A percentile compares a stretch with the other conserved stretches of the same genome.
Conservation (phyloP, 2,888 invertebrate genomes). For the Xestia rhomboidea region DNA sequence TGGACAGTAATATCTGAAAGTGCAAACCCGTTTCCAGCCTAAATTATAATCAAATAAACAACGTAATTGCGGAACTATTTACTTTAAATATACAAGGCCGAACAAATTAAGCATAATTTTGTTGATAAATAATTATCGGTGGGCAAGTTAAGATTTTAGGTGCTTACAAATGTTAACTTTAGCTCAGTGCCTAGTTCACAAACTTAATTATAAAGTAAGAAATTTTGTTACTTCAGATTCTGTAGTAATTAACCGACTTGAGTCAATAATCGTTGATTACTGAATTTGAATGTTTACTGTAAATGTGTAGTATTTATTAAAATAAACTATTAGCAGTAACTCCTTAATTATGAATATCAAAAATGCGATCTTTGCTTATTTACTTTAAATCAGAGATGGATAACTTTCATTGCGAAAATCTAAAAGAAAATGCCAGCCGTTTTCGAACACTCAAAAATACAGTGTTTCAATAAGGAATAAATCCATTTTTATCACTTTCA, state of each 20-base stretch:
- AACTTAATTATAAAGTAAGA: constrained; percentile 32
- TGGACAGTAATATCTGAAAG: not conserved
- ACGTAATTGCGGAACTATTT: not conserved
- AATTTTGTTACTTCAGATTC: constrained; percentile 23
- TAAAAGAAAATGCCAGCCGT: not conserved
- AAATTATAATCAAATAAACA: not conserved
- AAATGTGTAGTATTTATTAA: not conserved
- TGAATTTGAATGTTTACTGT: not conserved
- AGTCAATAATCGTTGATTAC: constrained; percentile 3
- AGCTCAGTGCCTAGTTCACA: not conserved
- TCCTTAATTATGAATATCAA: not conserved
- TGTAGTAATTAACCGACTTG: not conserved
- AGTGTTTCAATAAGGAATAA: not conserved
- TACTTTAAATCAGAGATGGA: not conserved
- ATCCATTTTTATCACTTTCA: not conserved
- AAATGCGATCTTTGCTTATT: not conserved
- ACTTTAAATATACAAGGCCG: not conserved
- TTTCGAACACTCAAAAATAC: not conserved
- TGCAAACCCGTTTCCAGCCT: not conserved
- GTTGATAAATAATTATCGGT: not conserved
- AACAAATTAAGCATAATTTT: constrained; percentile 4
- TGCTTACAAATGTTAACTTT: not conserved
- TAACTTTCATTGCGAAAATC: not conserved
- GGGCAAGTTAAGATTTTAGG: not conserved
- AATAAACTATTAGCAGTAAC: not conserved